These are phyloP conservation scores for Neolamprologus sp. DNA, from an alignment of 2,113 vertebrate genomes.

Conservation along the genomic window DNA sequence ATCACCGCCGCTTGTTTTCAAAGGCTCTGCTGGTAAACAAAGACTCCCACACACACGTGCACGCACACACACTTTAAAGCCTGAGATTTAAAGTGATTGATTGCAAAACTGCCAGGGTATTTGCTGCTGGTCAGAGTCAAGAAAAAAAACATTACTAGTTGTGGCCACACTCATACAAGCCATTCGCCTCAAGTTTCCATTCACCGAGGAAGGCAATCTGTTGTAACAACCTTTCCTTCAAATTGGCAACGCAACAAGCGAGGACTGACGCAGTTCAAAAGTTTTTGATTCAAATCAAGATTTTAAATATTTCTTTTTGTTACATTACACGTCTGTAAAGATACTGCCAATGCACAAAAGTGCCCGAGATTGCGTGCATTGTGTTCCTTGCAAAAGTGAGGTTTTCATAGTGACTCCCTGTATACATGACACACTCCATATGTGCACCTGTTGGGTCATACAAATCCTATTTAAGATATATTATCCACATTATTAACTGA, in stretches of 20 bases:
- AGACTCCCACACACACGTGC: not conserved
- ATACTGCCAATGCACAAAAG: not conserved
- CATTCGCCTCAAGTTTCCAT: not conserved
- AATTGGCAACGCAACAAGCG: not conserved
- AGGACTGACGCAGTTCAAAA: not conserved
- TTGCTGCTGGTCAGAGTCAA: not conserved
- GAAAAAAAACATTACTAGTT: not conserved
- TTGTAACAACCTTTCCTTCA: not conserved
- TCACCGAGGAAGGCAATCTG: not conserved
- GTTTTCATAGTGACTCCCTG: not conserved
- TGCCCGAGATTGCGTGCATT: not conserved
- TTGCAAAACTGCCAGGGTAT: not conserved
- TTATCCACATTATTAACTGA: not conserved
- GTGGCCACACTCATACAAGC: not conserved
- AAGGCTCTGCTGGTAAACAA: slow-evolving; percentile 16
- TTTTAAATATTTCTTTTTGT: not conserved
- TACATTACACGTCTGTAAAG: not conserved
- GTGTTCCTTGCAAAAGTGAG: not conserved
- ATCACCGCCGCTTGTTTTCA: not conserved
- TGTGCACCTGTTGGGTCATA: not conserved
- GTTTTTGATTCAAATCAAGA: not conserved
- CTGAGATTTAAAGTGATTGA: slow-evolving; percentile 34
- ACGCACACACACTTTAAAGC: slow-evolving; percentile 9
- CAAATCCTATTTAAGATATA: not conserved
- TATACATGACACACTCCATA: not conserved